Evolutionary conservation across 1,140 invertebrate genomes (phyloP).

Genomic region (Agrypnia vestita): DNA sequence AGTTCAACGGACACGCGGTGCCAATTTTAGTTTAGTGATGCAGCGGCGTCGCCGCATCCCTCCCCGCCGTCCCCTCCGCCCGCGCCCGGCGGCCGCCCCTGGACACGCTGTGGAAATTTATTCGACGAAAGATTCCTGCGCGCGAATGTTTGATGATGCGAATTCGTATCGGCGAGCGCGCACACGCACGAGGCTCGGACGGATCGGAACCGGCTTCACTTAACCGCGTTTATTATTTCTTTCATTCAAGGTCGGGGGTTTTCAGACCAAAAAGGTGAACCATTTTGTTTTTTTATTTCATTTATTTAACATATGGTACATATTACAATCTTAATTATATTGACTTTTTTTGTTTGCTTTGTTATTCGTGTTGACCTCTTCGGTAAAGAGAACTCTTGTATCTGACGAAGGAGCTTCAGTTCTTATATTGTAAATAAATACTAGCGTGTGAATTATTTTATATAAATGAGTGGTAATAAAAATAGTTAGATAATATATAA

Average conservation of each 20-base stretch:
- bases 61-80: not conserved
- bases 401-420: no score
- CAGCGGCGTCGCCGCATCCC: slow-evolving; percentile 35
- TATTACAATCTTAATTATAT: no score
- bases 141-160: slow-evolving; percentile 50
- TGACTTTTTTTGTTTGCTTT: no score
- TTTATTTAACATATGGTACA: no score
- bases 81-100: not conserved
- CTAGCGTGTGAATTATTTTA: no score
- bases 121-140: slow-evolving; percentile 54
- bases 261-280: not conserved
- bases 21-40: slow-evolving; percentile 61
- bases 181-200: slow-evolving; percentile 12
- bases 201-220: not conserved
- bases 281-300: not conserved
- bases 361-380: no score
- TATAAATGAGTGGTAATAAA: no score
- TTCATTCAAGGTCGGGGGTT: not conserved
- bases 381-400: no score
- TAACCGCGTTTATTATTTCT: slow-evolving; percentile 3
- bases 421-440: no score
- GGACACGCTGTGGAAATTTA: slow-evolving; percentile 41
- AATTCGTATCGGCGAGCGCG: slow-evolving; percentile 15
- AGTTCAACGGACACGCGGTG: slow-evolving; percentile 60
- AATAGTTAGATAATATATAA: no score